Evolutionary conservation across 2,113 vertebrate species (phyloP).

Genomic region (Protobothrops mucrosquamatus): DNA sequence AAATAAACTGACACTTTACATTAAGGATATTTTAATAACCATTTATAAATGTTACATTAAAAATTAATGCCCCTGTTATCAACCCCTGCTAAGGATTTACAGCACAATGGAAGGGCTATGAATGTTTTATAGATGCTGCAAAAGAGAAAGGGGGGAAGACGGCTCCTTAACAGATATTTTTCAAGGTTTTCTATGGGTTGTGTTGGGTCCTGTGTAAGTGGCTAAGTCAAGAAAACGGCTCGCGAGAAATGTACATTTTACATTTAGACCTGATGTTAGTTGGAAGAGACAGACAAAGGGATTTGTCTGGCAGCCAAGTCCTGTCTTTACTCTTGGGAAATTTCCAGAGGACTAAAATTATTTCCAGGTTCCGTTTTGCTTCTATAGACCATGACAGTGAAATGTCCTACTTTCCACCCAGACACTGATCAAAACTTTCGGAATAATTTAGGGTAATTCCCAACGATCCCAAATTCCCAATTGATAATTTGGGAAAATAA

Average conservation of each 20-base stretch:
- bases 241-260: not conserved
- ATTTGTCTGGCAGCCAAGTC: not conserved
- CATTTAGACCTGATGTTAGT: constrained; percentile 8
- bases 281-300: not conserved
- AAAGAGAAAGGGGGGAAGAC: constrained; percentile 46
- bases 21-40: constrained; percentile 85
- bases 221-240: constrained; percentile 43
- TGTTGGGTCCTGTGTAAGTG: constrained; percentile 47
- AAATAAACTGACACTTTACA: constrained; percentile 85
- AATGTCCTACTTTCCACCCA: not conserved
- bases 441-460: not conserved
- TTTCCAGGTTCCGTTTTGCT: not conserved
- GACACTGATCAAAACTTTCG: not conserved
- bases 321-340: not conserved
- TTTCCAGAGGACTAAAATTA: not conserved
- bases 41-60: constrained; percentile 87
- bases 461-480: not conserved
- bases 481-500: not conserved
- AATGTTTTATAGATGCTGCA: constrained; percentile 79
- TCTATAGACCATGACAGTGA: not conserved
- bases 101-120: constrained; percentile 81
- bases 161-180: constrained; percentile 66
- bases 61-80: constrained; percentile 81
- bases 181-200: constrained; percentile 68
- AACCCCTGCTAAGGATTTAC: constrained; percentile 81